phyloP scores from a whole-genome alignment of 53 echinoderm and acorn worm genomes.

The Crossaster papposus region DNA sequence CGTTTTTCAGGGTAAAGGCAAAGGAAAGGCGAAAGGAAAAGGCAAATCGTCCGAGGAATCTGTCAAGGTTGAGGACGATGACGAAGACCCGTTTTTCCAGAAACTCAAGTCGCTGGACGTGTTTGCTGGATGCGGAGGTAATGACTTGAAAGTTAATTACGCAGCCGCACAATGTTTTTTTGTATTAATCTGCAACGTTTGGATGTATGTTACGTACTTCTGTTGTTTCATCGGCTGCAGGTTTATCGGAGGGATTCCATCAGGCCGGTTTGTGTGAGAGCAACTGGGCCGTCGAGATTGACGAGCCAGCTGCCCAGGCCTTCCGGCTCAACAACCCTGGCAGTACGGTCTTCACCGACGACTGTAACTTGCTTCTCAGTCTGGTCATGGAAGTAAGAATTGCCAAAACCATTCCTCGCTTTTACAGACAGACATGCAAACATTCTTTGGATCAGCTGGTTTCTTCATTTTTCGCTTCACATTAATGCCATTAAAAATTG shows the following conservation, averaged over 20 bases:
- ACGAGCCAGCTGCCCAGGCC: slow-evolving; percentile 95
- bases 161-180: too few relatives aligned
- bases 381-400: slow-evolving; percentile 85
- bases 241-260: slow-evolving; percentile 96
- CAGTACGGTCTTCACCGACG: slow-evolving; percentile 91
- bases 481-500: too few relatives aligned
- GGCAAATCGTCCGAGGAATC: slow-evolving; percentile 67
- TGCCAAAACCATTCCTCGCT: neutral
- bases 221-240: slow-evolving; percentile 43
- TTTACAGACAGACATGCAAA: too few relatives aligned
- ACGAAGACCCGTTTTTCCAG: slow-evolving; percentile 63
- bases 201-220: too few relatives aligned
- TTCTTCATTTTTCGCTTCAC: too few relatives aligned
- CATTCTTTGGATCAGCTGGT: too few relatives aligned
- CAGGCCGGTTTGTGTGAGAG: slow-evolving; percentile 91
- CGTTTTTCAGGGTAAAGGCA: slow-evolving; percentile 79
- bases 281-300: slow-evolving; percentile 91
- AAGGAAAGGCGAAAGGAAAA: slow-evolving; percentile 94
- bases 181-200: too few relatives aligned
- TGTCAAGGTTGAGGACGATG: slow-evolving; percentile 46
- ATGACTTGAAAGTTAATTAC: too few relatives aligned
- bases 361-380: slow-evolving; percentile 83
- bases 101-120: slow-evolving; percentile 92
- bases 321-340: slow-evolving; percentile 94
- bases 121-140: slow-evolving; percentile 98